Evolutionary conservation across 2,113 vertebrate genomes (phyloP), one percentile per base, ranked within the genome.

Genomic region (Pardalotus punctatus): DNA sequence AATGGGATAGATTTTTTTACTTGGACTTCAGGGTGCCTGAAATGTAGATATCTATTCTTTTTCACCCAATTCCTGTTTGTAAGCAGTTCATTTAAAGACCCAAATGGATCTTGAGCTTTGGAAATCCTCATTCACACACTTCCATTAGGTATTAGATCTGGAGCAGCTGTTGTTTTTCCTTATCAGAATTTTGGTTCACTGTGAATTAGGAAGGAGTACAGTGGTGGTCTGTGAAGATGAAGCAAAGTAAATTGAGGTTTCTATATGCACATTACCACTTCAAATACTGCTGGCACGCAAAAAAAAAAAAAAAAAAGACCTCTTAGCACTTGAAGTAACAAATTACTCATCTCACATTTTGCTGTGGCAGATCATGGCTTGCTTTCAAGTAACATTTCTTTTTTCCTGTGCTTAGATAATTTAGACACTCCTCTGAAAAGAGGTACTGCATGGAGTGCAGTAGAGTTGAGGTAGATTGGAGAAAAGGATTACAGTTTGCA

Each of bases 301-400:
- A 7, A 35, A 43, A 36, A 58, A 16, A 58, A 36, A 51, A 36
- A 47, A 25, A 23, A 36, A 48, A 80, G 20, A 71, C 66, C 60
- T 65, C 50, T 45, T 70, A 81, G 60, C 64, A 53, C 71, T 86
- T 45, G 48, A 93, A 90, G 90, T 81, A 88, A 94, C 72, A 88
- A 95, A 92, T 88, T 81, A 78, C 61, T 95, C 65, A 48, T 90
- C 72, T 83, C 81, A 67, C 0, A 2, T 36, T 95, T 81, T 79
- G 76, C 82, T 84, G 73, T 94, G 67, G 89, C 16, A 53, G 64
- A 88, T 95, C 90, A 64, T 69, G 85, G 72, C 50, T 86, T 70
- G 67, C 90, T 96, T 90, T 90, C 94, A 93, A 96, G 85, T 81
- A 86, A 53, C 57, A 20, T 74, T 40, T 79, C 73, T 79, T 88